Evolutionary conservation across 1,140 invertebrate genomes (phyloP).

Genomic region (Psix sp.): DNA sequence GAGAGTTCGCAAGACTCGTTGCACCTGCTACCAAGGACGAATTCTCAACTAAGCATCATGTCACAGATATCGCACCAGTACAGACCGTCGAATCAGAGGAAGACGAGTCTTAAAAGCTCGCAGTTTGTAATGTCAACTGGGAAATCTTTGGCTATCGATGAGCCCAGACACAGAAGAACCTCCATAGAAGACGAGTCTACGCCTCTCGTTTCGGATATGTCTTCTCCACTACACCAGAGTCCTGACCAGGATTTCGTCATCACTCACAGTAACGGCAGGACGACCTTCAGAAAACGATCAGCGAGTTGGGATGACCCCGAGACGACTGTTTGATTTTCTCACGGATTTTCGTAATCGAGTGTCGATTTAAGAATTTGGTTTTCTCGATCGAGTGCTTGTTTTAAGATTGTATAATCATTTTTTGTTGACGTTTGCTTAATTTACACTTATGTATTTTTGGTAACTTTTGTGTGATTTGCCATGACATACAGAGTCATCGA

Average conservation of each 20-base stretch:
- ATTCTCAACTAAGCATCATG: conserved; percentile 71
- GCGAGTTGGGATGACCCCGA: conserved; percentile 70
- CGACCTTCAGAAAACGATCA: conserved; percentile 59
- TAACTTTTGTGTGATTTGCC: too few relatives aligned
- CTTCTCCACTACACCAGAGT: conserved; percentile 69
- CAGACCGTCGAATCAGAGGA: conserved; percentile 18
- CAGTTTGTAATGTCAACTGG: conserved; percentile 46
- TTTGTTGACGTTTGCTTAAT: too few relatives aligned
- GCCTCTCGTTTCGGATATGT: conserved; percentile 78
- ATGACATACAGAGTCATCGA: too few relatives aligned
- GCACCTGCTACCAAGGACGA: conserved; percentile 69
- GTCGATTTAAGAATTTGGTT: too few relatives aligned
- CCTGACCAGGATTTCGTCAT: conserved; percentile 54
- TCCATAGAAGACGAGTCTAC: conserved; percentile 80
- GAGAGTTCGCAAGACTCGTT: conserved; percentile 69
- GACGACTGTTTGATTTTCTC: conserved; percentile 74
- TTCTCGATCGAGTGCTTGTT: too few relatives aligned
- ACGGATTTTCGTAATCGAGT: too few relatives aligned
- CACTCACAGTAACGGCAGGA: conserved; percentile 40
- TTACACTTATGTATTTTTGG: too few relatives aligned
- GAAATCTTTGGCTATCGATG: background rate
- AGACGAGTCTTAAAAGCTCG: conserved; percentile 16
- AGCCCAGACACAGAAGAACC: background rate
- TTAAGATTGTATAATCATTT: too few relatives aligned
- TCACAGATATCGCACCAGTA: conserved; percentile 64